Evolutionary conservation across 2,113 vertebrate species (phyloP), one percentile per base, ranked within the genome.

Genomic region (Vimba vimba): DNA sequence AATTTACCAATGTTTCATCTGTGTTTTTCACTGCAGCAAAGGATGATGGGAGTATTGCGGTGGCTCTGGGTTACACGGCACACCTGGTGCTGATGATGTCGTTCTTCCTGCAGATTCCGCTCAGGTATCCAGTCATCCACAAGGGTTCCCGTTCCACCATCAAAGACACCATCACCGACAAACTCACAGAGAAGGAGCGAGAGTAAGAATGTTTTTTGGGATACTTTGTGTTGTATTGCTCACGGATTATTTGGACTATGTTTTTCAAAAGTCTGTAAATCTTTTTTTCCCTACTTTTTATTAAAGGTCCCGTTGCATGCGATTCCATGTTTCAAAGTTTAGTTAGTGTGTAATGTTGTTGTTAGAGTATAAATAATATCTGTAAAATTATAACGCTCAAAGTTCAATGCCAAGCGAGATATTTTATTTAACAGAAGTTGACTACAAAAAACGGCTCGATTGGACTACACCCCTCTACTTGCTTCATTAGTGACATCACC

Each of bases 1-100:
- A 4, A 25, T 62, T 57, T 2, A 52, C 19, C 25, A 75, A 60
- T 73, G 8, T n/a, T 78, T 36, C 27, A n/a, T 17, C 23, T 43
- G n/a, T 71, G 10, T 33, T 78, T 88, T 33, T n/a, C 71, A 86
- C 92, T 85, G 52, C 95, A 99, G 98, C 96, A 79, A 99, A 97
- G 93, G 98, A 99, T 90, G 98, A 99, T 30, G 97, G 97, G 88
- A 99, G 97, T 90, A 95, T 99, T 45, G 97, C 98, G 0, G 98
- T 99, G 59, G 97, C 98, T 87, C 95, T 99, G 90, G 98, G 98
- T 91, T 99, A 99, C 91, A 99, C 98, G 0, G 96, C 98, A 71
- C 98, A 99, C 92, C 92, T 99, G 94, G 97, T 99, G 88, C 96
- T 98, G 86, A 99, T 99, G 98, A 97, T 99, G 84, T 98, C 98